Evolutionary conservation across 1,140 invertebrate genomes (phyloP).

Genomic region (Zaprionus ghesquierei): DNA sequence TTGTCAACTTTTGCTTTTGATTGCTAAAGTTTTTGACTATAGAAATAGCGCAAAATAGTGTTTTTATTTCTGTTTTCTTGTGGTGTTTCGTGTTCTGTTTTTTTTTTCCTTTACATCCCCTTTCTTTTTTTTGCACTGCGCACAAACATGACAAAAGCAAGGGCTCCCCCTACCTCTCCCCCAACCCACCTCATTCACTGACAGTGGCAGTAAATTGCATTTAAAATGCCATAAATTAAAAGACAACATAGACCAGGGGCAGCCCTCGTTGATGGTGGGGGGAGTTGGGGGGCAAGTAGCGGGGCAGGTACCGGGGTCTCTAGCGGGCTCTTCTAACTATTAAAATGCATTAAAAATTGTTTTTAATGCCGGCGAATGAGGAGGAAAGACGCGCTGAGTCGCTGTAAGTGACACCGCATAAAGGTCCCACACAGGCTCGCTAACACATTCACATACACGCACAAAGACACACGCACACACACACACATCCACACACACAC

Average conservation of each 20-base stretch:
- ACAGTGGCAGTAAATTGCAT: conserved; percentile 68
- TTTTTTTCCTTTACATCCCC: not conserved
- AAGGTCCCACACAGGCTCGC: conserved; percentile 22
- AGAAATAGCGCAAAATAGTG: conserved; percentile 32
- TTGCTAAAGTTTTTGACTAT: conserved; percentile 47
- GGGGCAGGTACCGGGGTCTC: not conserved
- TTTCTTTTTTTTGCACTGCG: conserved; percentile 15
- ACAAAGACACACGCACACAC: not conserved
- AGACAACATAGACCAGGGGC: conserved; percentile 46
- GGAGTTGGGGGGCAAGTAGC: not conserved
- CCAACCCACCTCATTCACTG: not conserved
- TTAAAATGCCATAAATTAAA: conserved; percentile 78
- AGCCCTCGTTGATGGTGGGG: not conserved
- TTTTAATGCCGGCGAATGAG: conserved; percentile 53
- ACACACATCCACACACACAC: conserved; percentile 8
- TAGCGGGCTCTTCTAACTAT: conserved; percentile 37
- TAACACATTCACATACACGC: not conserved
- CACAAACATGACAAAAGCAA: conserved; percentile 12
- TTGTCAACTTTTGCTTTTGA: conserved; percentile 17
- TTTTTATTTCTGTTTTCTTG: not conserved
- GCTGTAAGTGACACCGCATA: conserved; percentile 13
- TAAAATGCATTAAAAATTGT: conserved; percentile 73
- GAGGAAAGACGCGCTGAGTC: not conserved
- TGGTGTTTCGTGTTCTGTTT: not conserved
- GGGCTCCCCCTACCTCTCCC: not conserved